Percentiles rank a stretch among this genome's conserved stretches.
Conservation (phyloP, 2,888 invertebrate genomes). For the Drosophila villosipedis region DNA sequence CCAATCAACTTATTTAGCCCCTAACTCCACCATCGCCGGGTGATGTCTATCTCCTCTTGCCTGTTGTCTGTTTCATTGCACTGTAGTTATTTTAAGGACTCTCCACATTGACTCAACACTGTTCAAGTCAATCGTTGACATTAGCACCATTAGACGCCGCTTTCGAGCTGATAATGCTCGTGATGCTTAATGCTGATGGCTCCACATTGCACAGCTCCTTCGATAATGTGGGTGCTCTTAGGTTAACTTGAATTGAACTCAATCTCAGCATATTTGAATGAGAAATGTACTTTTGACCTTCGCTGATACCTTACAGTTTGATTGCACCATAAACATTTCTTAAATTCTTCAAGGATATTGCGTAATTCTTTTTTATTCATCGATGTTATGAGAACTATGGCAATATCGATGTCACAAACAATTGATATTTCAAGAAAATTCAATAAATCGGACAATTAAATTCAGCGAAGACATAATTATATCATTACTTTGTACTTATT, state of each 20-base stretch:
- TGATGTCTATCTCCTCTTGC: slow-evolving; percentile 2
- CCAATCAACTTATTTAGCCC: slow-evolving; percentile 70
- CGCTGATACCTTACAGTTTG: not conserved
- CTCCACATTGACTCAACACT: slow-evolving; percentile 12
- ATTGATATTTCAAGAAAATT: not conserved
- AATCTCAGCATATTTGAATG: not conserved
- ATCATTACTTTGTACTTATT: not conserved
- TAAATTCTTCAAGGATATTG: not conserved
- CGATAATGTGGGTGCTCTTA: not conserved
- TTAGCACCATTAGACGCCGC: slow-evolving; percentile 44
- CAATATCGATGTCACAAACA: too few species aligned
- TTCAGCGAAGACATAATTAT: not conserved
- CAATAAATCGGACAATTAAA: not conserved
- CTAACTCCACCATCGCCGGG: not conserved
- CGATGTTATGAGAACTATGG: too few species aligned
- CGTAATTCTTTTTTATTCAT: not conserved
- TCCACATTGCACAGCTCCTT: slow-evolving; percentile 23
- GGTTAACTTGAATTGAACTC: not conserved
- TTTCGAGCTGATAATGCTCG: slow-evolving; percentile 52
- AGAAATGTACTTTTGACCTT: not conserved
- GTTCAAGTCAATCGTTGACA: slow-evolving; percentile 20
- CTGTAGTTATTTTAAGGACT: slow-evolving; percentile 41
- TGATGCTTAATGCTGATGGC: slow-evolving; percentile 62
- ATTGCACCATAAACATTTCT: not conserved
- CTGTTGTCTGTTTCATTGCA: slow-evolving; percentile 24